These are phyloP conservation scores for Ridgeia piscesae DNA, from an alignment of 1,140 invertebrate species.

Conservation along the genomic window DNA sequence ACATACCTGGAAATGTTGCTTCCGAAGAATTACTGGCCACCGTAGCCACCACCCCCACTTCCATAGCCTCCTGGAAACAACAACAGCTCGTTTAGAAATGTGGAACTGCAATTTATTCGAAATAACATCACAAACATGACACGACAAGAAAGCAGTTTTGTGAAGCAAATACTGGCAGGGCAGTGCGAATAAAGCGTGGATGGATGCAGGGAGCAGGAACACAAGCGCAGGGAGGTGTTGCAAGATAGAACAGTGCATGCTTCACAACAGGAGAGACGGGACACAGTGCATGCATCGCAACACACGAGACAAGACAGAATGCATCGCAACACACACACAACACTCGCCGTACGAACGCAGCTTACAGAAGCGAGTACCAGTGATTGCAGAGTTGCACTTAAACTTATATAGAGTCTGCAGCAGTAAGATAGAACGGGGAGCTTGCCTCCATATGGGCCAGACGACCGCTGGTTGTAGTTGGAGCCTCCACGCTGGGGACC, in stretches of 20 bases:
- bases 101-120: not conserved
- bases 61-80: not conserved
- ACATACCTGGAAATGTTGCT: not conserved
- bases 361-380: not conserved
- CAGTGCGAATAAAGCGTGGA: not conserved
- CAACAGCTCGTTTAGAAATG: not conserved
- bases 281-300: too few relatives aligned
- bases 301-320: not conserved
- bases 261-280: too few relatives aligned
- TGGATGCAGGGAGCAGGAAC: not conserved
- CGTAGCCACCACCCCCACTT: slow-evolving; percentile 13
- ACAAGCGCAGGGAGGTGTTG: slow-evolving; percentile 31
- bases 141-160: not conserved
- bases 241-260: too few relatives aligned
- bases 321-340: not conserved
- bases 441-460: slow-evolving; percentile 28
- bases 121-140: not conserved
- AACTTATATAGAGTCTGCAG: not conserved
- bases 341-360: not conserved
- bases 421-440: not conserved
- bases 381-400: not conserved
- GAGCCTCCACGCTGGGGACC: slow-evolving; percentile 17
- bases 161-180: not conserved
- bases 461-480: slow-evolving; percentile 17
- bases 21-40: not conserved